These are phyloP conservation scores for Drosophila siamana DNA, from an alignment of 2,888 invertebrate genomes.

Conservation along the genomic window DNA sequence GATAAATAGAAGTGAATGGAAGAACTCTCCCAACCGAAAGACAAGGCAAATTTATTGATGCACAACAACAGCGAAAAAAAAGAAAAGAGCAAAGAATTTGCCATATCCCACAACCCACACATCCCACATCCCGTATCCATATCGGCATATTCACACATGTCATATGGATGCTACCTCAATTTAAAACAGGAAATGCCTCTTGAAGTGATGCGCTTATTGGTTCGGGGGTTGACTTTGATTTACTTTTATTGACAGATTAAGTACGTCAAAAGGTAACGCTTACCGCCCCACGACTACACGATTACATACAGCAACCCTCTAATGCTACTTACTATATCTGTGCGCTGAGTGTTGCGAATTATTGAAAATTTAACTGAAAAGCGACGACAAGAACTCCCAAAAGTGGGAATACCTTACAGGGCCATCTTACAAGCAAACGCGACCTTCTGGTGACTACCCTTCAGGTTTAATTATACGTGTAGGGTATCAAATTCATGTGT, in stretches of 20 bases:
- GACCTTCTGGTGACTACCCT: not conserved
- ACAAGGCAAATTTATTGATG: constrained; percentile 67
- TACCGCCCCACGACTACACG: constrained; percentile 41
- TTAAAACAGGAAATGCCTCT: constrained; percentile 84
- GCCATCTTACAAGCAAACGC: not conserved
- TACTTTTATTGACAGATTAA: constrained; percentile 83
- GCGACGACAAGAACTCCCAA: not conserved
- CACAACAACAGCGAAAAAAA: constrained; percentile 48
- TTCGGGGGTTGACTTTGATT: constrained; percentile 77
- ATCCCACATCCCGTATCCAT: constrained; percentile 57
- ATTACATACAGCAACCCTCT: constrained; percentile 34
- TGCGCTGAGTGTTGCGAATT: constrained; percentile 56
- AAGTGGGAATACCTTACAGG: constrained; percentile 2
- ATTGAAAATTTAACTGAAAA: constrained; percentile 61
- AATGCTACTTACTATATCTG: constrained; percentile 20
- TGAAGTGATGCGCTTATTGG: constrained; percentile 65
- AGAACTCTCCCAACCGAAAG: constrained; percentile 32
- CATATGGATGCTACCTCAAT: constrained; percentile 75
- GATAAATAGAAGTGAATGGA: constrained; percentile 37
- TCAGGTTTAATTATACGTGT: not conserved
- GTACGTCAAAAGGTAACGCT: constrained; percentile 76
- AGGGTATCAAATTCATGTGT: constrained; percentile 52
- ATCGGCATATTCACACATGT: constrained; percentile 55
- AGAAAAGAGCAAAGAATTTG: constrained; percentile 57
- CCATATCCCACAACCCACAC: constrained; percentile 56